Base-by-base conservation (phyloP, 2,113 vertebrate genomes). In the Cynocephalus volans region DNA sequence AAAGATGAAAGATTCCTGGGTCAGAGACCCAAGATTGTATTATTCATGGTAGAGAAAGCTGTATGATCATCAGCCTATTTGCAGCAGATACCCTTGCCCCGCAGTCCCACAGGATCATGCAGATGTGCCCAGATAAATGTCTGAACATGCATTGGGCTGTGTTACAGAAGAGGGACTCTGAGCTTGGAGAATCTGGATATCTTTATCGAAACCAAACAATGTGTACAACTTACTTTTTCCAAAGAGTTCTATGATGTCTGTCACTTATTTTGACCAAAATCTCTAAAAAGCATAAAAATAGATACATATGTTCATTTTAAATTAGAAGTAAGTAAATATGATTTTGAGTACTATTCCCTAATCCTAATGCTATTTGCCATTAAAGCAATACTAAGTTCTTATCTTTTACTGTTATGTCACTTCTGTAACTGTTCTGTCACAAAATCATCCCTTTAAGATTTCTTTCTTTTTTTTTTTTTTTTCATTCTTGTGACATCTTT, bases 121-220 rank as follows among this genome's bases (percentile, higher is more conserved):
- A 9, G 2, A 8, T 31, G 2, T 28, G 9, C 17, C 50, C 64
- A 54, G 72, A 60, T 48, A 8, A 67, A 85, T 19, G 4, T 10
- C 41, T 58, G 12, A 19, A 64, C 12, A 8, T 11, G 13, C 10
- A 48, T 0, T 76, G 58, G 19, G 4, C 50, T 85, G 4, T 48
- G 13, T 65, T 69, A 12, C 1, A 50, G 48, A 24, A 69, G 41
- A 50, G 41, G 45, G 19, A 33, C 5, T 18, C 28, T 69, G 8
- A 73, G 14, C 15, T 69, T 31, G 54, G 23, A 45, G 2, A 54
- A 56, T 13, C 31, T 5, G 26, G 5, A 26, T 62, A 33, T 72
- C 23, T 80, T 85, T 81, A 81, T 86, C 56, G 58, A 88, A 94
- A 85, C 65, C 28, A 64, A 41, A 90, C 45, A 58, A 41, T 62